Evolutionary conservation across 2,888 invertebrate species (phyloP).

Genomic region (Dermolepida albohirtum): DNA sequence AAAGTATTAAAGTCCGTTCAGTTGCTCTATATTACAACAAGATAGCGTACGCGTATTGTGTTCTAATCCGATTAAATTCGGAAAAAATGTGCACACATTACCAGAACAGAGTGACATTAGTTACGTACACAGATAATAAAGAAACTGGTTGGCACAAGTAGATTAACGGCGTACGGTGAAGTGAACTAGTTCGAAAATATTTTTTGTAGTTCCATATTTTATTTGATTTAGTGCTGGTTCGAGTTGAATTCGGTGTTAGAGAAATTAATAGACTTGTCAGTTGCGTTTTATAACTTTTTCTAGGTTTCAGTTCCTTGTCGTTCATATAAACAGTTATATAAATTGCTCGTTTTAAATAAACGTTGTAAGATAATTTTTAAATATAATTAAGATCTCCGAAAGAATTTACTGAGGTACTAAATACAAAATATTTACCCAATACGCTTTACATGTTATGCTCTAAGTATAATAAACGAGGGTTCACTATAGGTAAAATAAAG

Average conservation of each 20-base stretch:
- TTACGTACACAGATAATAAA: slow-evolving; percentile 11
- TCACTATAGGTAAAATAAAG: too few relatives aligned
- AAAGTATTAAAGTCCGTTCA: background rate
- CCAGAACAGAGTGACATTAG: background rate
- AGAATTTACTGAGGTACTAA: background rate
- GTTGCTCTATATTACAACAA: background rate
- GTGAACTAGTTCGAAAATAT: slow-evolving; percentile 11
- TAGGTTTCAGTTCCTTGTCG: background rate
- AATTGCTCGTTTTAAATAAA: too few relatives aligned
- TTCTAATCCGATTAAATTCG: slow-evolving; percentile 16
- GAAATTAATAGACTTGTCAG: slow-evolving; percentile 21
- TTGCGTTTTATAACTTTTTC: background rate
- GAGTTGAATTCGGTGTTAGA: slow-evolving; percentile 30
- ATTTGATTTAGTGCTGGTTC: slow-evolving; percentile 5
- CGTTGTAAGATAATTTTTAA: too few relatives aligned
- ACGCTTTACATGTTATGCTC: background rate
- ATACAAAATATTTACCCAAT: background rate
- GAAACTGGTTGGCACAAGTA: slow-evolving; percentile 28
- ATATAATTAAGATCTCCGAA: too few relatives aligned
- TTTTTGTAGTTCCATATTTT: background rate
- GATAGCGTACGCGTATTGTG: background rate
- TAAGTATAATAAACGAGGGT: too few relatives aligned
- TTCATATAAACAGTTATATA: too few relatives aligned
- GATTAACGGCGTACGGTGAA: slow-evolving; percentile 5
- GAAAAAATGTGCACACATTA: slow-evolving; percentile 10